Base-by-base conservation (phyloP, 2,113 vertebrate genomes). In the Neolamprologus modestus region DNA sequence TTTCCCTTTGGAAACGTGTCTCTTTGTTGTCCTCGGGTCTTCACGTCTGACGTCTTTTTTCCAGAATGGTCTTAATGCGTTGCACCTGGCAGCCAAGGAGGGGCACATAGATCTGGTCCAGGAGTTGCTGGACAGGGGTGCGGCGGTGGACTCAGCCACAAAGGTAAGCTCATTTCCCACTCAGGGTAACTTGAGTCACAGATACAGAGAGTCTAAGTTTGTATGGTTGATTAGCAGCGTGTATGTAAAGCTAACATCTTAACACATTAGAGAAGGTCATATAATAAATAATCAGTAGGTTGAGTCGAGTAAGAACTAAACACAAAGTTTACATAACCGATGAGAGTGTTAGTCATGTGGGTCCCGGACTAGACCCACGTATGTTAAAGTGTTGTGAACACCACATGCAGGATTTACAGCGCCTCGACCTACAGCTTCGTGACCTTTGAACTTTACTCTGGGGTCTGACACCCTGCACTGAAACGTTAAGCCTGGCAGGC, bases 51-150 rank as follows among this genome's bases (percentile, higher is more conserved):
- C 85, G 33, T 91, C 3, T 1, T 66, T 21, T n/a, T 54, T 19
- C n/a, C 95, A 99, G 99, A 99, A 99, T 98, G 99, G 99, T 93
- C 98, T 99, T 91, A 99, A 99, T 24, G 98, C 98, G 4, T 94
- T 99, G 87, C 99, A 99, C 86, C 95, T 99, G 96, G 98, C 99
- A 9, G 98, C 98, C 90, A 99, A 99, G 92, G 99, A 99, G 92
- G 99, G 99, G 61, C 99, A 99, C 0, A 91, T 99, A 94, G 98
- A 98, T 9, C 96, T 99, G 92, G 98, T 99, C n/a, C 98, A 99
- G 92, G 98, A 99, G 93, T 92, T 99, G 35, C 57, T 99, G 97
- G 98, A 98, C 47, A 96, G 98, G 94, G 98, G 98, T 1, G 98
- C 98, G 0, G 81, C 97, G 0, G 98, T 99, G 93, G 98, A 99